phyloP scores from a whole-genome alignment of 2,888 invertebrate genomes.

The Drosophila maculinotata region DNA sequence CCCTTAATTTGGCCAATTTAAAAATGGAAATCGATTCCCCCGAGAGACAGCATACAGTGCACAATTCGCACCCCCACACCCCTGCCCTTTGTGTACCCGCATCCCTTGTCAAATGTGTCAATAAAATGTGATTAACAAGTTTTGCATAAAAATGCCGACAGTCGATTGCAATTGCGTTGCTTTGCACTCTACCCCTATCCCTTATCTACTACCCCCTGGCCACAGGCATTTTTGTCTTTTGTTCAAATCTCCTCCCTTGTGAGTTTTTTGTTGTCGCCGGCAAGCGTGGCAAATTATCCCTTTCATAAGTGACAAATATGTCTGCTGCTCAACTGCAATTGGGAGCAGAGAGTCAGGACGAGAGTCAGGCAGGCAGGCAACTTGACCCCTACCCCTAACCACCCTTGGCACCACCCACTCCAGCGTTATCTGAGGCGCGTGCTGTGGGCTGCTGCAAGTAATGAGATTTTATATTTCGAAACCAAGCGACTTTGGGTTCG shows the following conservation, averaged over 20 bases:
- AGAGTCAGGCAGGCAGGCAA: too few species aligned
- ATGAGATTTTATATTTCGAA: conserved; percentile 71
- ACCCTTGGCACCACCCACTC: conserved; percentile 1
- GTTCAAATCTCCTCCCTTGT: conserved; percentile 25
- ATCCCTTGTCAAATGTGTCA: conserved; percentile 60
- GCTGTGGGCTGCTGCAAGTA: conserved; percentile 69
- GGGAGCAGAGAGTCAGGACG: conserved; percentile 16
- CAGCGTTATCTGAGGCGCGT: conserved; percentile 61
- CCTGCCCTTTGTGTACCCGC: not conserved
- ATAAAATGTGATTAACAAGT: conserved; percentile 81
- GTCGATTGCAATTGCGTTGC: conserved; percentile 60
- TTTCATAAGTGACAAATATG: conserved; percentile 80
- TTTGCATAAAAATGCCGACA: conserved; percentile 76
- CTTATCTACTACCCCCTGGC: conserved; percentile 24
- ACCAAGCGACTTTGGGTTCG: conserved; percentile 49
- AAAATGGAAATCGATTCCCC: conserved; percentile 80
- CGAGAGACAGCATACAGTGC: conserved; percentile 43
- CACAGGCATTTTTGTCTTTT: conserved; percentile 58
- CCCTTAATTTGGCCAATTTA: conserved; percentile 80
- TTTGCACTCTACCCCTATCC: conserved; percentile 10
- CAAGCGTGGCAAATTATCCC: conserved; percentile 76
- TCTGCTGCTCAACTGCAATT: conserved; percentile 41
- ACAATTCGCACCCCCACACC: not conserved
- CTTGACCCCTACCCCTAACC: not conserved
- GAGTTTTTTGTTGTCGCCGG: conserved; percentile 36